Evolutionary conservation across 1,140 invertebrate genomes (phyloP), one percentile per base, ranked within the genome.

Genomic region (Drosophila athabasca): DNA sequence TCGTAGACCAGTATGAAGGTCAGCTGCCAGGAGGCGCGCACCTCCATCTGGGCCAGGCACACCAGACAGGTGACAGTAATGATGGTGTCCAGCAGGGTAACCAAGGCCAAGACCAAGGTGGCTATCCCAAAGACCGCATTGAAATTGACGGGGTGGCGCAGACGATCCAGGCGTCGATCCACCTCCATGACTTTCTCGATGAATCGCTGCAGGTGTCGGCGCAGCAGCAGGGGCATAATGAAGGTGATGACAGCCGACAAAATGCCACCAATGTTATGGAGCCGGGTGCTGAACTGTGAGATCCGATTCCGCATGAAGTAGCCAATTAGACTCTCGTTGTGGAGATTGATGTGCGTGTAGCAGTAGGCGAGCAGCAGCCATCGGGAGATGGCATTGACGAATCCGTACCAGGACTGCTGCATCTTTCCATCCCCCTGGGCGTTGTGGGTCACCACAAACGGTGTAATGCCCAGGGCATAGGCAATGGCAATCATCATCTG

Each of bases 301-400:
- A 85, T 35, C 9, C 71, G 50, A n/a, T 69, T 87, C 9, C 26
- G 58, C 74, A 85, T 85, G 11, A 85, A 85, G 49, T 78, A 82
- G 2, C 82, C 81, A 54, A 85, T 85, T 1, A 85, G 48, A 5
- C 73, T 82, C 22, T 85, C 81, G n/a, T 53, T 54, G 2, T 62
- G 55, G 15, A 55, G 1, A 24, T 75, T 62, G 2, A 70, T 29
- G 35, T 58, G n/a, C 9, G 24, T 22, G 39, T 82, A 87, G 49
- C 81, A 87, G 19, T 81, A 85, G 43, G 74, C 65, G 8, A 64
- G 58, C 1, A 85, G 45, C 6, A 85, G 31, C 82, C 82, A 87
- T 3, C 82, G 69, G 1, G 54, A 65, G 48, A 85, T 71, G 50
- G 78, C 69, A 45, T 87, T 85, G 3, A 62, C 26, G 6, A 87